Evolutionary conservation across 2,797 vertebrate genomes (phyloP), one percentile per base, ranked within the genome.

Genomic region (Balearica regulorum): DNA sequence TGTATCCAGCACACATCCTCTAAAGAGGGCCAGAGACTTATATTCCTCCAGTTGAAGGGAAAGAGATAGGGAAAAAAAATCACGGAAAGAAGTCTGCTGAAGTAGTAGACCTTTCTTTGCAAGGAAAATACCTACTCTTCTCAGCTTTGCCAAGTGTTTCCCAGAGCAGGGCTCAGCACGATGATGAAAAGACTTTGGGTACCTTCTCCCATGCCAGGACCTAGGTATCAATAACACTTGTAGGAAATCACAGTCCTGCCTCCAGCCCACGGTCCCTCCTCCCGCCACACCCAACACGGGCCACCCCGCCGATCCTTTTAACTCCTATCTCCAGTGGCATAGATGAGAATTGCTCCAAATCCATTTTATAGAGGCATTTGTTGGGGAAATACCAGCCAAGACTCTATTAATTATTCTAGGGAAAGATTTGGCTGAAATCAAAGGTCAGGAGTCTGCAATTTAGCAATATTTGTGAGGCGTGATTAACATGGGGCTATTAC

Each of bases 401-500:
- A 24, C 46, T 87, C 83, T 91, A 60, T 55, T 76, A 88, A 93
- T 88, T 88, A 89, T 83, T 78, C 64, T 9, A 76, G 31, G 68
- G 54, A 71, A 94, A 81, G 28, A 64, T 60, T 6, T 92, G 57
- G 54, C 66, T 88, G 66, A 89, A 94, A 89, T 65, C 64, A 93
- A 94, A 93, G 92, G 89, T 96, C 82, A 95, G n/a, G 66, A 78
- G 76, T 55, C 51, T 90, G 57, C 51, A 93, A 84, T 83, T 58
- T 62, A 95, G 82, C 73, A 73, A 53, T 82, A 94, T 72, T 83
- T 94, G 71, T 54, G 86, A 90, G 58, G 80, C 29, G 2, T 70
- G 61, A 93, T 79, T 97, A 94, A 92, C 44, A 29, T 0, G 11
- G 53, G 44, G 54, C 71, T 87, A 31, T 95, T 91, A 87, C 5